phyloP scores from a whole-genome alignment of 2,113 vertebrate species.

The Heterotis niloticus region DNA sequence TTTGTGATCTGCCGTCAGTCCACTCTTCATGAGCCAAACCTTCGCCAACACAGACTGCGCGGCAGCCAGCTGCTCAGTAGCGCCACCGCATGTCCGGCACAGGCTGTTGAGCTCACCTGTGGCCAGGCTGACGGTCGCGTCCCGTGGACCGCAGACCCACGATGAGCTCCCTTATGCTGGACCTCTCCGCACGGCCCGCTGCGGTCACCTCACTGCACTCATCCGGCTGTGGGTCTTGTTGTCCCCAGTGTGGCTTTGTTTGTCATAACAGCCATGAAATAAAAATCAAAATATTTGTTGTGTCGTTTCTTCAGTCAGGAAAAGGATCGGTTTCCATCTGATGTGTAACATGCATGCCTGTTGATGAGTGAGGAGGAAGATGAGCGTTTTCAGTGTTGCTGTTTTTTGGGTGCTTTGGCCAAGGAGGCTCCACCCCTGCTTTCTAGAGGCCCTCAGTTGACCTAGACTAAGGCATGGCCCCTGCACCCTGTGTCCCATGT shows the following conservation, averaged over 20 bases:
- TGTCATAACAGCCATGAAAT: no score
- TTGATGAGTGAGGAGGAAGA: not conserved
- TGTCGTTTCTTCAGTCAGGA: no score
- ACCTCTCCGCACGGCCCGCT: not conserved
- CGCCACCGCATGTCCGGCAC: not conserved
- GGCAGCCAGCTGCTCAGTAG: not conserved
- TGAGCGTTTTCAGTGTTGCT: not conserved
- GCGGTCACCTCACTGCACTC: not conserved
- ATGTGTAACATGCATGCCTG: no score
- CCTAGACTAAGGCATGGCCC: not conserved
- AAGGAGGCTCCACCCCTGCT: not conserved
- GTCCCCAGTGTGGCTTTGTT: constrained; percentile 1
- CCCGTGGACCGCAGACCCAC: not conserved
- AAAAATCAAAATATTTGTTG: no score
- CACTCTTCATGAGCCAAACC: not conserved
- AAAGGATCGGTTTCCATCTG: no score
- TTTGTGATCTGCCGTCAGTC: no score
- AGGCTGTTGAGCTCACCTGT: not conserved
- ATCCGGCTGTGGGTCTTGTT: not conserved
- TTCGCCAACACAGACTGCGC: not conserved
- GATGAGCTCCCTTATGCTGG: not conserved
- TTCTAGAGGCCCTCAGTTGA: not conserved
- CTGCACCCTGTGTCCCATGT: not conserved
- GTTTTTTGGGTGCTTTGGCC: not conserved
- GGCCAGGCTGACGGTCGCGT: not conserved